A percentile compares a stretch with the other conserved stretches of the same genome.
Conservation (phyloP, 2,888 invertebrate genomes). For the Portevinia maculata region DNA sequence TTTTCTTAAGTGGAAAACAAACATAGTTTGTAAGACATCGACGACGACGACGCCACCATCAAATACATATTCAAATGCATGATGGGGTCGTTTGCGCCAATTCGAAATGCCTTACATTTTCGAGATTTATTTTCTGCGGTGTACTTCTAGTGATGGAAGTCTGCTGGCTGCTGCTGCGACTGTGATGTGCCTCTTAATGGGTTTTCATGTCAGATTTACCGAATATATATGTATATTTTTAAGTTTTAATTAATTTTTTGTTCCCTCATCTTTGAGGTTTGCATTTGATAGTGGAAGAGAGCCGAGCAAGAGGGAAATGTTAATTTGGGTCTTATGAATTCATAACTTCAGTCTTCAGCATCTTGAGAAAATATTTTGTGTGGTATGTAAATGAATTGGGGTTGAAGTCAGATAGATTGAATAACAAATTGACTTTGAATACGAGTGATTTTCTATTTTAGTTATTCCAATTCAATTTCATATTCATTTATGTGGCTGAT, state of each 20-base stretch:
- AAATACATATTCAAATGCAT: too few relatives aligned
- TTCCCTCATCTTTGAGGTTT: conserved; percentile 45
- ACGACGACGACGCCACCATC: conserved; percentile 44
- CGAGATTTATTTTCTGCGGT: conserved; percentile 57
- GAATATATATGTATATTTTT: conserved; percentile 67
- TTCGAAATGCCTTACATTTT: conserved; percentile 56
- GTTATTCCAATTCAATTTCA: conserved; percentile 38
- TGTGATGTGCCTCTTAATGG: conserved; percentile 63
- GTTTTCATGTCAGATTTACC: conserved; percentile 64
- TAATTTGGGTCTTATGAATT: conserved; percentile 70
- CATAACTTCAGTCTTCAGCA: conserved; percentile 66
- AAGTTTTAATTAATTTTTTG: conserved; percentile 71
- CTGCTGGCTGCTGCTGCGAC: conserved; percentile 36
- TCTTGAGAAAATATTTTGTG: conserved; percentile 50
- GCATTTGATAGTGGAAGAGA: conserved; percentile 1
- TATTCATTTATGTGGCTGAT: conserved; percentile 38
- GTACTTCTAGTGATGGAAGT: conserved; percentile 53
- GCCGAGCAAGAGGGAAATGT: conserved; percentile 3
- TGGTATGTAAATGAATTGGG: conserved; percentile 43
- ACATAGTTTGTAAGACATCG: conserved; percentile 43
- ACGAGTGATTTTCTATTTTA: conserved; percentile 8
- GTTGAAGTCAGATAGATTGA: conserved; percentile 55
- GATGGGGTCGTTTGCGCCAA: conserved; percentile 55
- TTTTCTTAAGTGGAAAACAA: conserved; percentile 74
- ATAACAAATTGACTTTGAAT: conserved; percentile 56